A percentile compares a stretch with the other conserved stretches of the same genome.
Conservation (phyloP, 2,888 invertebrate species). For the Nomada fabriciana region DNA sequence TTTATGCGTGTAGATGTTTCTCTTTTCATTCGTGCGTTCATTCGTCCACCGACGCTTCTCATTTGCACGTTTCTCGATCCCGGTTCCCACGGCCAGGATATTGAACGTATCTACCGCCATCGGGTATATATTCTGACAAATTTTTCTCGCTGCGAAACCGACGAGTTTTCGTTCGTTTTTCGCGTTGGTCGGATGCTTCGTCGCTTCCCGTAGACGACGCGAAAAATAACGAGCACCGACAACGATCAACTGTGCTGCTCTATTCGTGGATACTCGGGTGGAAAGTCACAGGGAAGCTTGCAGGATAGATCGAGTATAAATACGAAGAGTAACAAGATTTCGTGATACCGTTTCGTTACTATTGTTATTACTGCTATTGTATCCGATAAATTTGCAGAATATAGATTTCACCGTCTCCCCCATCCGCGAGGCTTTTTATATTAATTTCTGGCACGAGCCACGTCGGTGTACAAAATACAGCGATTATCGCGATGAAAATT, state of each 20-base stretch:
- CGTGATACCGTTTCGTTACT: no score
- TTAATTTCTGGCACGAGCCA: neutral
- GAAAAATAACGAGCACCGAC: constrained; percentile 51
- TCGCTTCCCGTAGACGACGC: constrained; percentile 12
- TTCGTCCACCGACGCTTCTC: constrained; percentile 52
- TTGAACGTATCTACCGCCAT: constrained; percentile 51
- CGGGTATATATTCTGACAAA: constrained; percentile 56
- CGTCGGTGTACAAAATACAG: constrained; percentile 14
- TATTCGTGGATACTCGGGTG: neutral
- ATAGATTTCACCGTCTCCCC: no score
- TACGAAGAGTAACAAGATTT: no score
- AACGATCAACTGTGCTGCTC: constrained; percentile 41
- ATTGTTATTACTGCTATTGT: no score
- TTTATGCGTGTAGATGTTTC: neutral
- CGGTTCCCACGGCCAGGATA: constrained; percentile 43
- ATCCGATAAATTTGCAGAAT: no score
- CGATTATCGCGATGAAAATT: constrained; percentile 74
- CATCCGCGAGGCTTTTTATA: no score
- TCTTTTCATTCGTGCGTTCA: constrained; percentile 5
- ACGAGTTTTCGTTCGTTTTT: constrained; percentile 5
- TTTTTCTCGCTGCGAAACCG: constrained; percentile 29
- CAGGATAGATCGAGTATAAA: no score
- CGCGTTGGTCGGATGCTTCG: neutral
- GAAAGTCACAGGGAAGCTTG: no score
- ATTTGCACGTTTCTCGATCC: constrained; percentile 46